Evolutionary conservation across 2,113 vertebrate species (phyloP).

Genomic region (Reinhardtius hippoglossoides): DNA sequence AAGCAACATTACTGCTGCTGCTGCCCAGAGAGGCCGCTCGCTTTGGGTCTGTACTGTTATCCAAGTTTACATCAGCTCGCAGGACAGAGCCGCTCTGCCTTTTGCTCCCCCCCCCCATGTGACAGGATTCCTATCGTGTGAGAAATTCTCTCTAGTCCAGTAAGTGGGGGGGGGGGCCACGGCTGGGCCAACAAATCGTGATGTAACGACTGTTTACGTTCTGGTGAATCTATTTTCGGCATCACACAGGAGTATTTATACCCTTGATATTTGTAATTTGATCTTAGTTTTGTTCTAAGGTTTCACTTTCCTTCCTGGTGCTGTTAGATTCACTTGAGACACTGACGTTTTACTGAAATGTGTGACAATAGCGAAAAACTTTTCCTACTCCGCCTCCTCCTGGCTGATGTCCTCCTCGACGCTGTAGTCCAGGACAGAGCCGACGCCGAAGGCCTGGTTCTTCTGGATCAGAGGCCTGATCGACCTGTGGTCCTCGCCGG

Average conservation of each 20-base stretch:
- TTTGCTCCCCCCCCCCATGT: constrained; percentile 28
- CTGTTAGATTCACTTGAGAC: too few relatives aligned
- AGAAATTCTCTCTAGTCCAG: constrained; percentile 37
- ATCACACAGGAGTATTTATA: constrained; percentile 12
- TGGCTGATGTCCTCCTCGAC: constrained; percentile 89
- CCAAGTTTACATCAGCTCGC: constrained; percentile 31
- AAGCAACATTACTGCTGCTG: constrained; percentile 10
- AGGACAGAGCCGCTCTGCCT: constrained; percentile 29
- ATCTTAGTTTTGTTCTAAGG: background rate
- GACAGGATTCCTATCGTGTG: constrained; percentile 57
- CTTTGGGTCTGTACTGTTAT: constrained; percentile 34
- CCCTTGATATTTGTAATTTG: too few relatives aligned
- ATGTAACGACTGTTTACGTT: constrained; percentile 25
- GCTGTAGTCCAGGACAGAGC: constrained; percentile 91
- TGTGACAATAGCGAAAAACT: background rate
- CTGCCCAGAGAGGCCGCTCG: constrained; percentile 3
- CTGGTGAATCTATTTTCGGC: constrained; percentile 31
- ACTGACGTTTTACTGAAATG: background rate
- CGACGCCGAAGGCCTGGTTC: constrained; percentile 88
- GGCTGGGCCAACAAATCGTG: constrained; percentile 34
- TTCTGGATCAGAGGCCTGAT: constrained; percentile 88
- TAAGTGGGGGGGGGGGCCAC: constrained; percentile 1
- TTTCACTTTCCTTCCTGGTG: background rate
- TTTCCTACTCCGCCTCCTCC: constrained; percentile 52
- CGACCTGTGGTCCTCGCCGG: constrained; percentile 89